Conservation (phyloP, 2,888 invertebrate species). For the Lasioglossum calceatum region DNA sequence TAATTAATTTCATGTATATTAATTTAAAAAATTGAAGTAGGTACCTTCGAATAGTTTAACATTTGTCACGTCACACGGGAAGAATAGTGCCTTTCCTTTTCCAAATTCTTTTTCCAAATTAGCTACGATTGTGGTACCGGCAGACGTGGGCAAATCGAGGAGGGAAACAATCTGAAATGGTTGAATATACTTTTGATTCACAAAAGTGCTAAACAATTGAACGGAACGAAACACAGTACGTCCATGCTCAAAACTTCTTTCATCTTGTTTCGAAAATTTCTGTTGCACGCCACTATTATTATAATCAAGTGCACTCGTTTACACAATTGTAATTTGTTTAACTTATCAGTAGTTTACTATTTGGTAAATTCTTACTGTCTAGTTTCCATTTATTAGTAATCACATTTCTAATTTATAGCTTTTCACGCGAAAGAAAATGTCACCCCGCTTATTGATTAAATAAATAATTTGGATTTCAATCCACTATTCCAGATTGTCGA, state of each 20-base stretch:
- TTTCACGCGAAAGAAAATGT: too few species aligned
- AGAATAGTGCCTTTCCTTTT: conserved; percentile 83
- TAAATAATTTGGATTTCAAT: not conserved
- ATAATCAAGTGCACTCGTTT: too few species aligned
- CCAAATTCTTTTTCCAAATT: conserved; percentile 84
- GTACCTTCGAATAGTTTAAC: conserved; percentile 82
- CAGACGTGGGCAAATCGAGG: conserved; percentile 80
- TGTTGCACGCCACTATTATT: too few species aligned
- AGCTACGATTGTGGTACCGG: conserved; percentile 83
- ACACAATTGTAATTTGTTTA: too few species aligned
- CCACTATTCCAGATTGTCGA: too few species aligned
- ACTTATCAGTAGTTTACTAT: too few species aligned
- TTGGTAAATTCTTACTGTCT: too few species aligned
- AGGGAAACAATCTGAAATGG: conserved; percentile 78
- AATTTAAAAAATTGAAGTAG: not conserved
- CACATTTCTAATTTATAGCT: too few species aligned
- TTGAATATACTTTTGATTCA: not conserved
- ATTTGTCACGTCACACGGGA: conserved; percentile 85
- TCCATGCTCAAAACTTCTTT: too few species aligned
- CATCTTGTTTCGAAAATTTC: not conserved
- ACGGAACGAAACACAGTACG: too few species aligned
- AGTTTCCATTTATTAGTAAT: too few species aligned
- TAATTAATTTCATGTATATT: too few species aligned
- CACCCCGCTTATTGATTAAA: not conserved
- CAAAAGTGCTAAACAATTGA: not conserved